phyloP scores from a whole-genome alignment of 2,888 invertebrate species.

The Psylliodes chrysocephalus region DNA sequence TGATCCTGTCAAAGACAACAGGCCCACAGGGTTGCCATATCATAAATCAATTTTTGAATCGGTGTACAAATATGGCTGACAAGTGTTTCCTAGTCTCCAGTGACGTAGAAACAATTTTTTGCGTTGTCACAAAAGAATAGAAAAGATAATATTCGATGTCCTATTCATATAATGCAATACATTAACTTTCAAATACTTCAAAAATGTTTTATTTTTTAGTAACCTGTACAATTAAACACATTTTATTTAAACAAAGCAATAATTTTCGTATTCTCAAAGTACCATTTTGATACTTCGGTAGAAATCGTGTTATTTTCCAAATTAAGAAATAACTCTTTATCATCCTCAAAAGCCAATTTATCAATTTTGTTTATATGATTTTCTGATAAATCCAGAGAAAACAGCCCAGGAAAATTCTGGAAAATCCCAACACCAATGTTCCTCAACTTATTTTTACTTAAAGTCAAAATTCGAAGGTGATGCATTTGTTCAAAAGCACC shows the following conservation, averaged over 20 bases:
- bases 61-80: too few species aligned
- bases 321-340: neutral
- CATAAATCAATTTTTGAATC: too few species aligned
- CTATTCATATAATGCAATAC: too few species aligned
- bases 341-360: neutral
- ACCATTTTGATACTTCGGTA: neutral
- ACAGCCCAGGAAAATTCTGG: neutral
- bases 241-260: neutral
- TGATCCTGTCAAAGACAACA: too few species aligned
- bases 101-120: too few species aligned
- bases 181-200: too few species aligned
- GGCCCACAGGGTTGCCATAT: too few species aligned
- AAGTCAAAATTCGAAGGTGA: neutral
- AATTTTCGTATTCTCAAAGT: neutral
- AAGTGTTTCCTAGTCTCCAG: too few species aligned
- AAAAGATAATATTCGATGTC: too few species aligned
- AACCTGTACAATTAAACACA: too few species aligned
- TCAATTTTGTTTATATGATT: neutral
- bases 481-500: constrained; percentile 4
- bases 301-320: neutral
- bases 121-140: too few species aligned
- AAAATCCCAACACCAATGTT: neutral
- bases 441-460: neutral
- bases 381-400: neutral
- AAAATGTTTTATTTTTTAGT: too few species aligned